Evolutionary conservation across 30 jellyfish, hydroid and myxozoan genomes (phyloP), one percentile per base, ranked within the genome.

Genomic region (Aurelia sp.): DNA sequence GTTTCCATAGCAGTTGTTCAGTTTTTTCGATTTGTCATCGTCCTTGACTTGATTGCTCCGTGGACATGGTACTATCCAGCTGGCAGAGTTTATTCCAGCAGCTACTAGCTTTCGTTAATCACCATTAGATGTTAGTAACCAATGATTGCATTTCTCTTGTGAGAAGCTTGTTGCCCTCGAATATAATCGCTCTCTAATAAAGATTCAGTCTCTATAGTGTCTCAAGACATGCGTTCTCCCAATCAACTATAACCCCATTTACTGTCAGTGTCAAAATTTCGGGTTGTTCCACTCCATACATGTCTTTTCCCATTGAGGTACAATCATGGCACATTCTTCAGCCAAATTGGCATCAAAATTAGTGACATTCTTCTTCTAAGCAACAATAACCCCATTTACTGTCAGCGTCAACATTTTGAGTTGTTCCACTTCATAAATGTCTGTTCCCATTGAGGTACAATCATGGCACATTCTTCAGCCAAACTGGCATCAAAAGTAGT

Each of bases 351-450:
- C 69, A 88, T 18, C 89, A 92, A 53, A 88, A 67, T 17, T 47
- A 72, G 65, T 92, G 81, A 65, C 97, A 11, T 55, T 47, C 38
- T 18, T 33, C 21, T 17, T 17, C 84, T 35, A 19, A 62, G 53
- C 97, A 89, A 52, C 97, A 89, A 44, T 70, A 89, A 79, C 55
- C 55, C 16, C 55, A 44, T 44, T 44, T 18, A 15, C 68, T 62
- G 81, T 89, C 97, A 3, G 21, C 40, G 74, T 89, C 97, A 73
- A 63, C 81, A 44, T 89, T 61, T 13, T 69, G 84, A 13, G 97
- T 89, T 57, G 92, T 81, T 8, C 85, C 90, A 81, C 97, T 73
- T 93, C 97, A 89, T 21, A 59, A 61, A 33, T 89, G 97, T 27
- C 51, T 72, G 7, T 69, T 44, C 33, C 48, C 33, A 1, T 30